These are phyloP conservation scores for Nymphicus hollandicus DNA, from an alignment of 2,113 vertebrate genomes.

Conservation along the genomic window DNA sequence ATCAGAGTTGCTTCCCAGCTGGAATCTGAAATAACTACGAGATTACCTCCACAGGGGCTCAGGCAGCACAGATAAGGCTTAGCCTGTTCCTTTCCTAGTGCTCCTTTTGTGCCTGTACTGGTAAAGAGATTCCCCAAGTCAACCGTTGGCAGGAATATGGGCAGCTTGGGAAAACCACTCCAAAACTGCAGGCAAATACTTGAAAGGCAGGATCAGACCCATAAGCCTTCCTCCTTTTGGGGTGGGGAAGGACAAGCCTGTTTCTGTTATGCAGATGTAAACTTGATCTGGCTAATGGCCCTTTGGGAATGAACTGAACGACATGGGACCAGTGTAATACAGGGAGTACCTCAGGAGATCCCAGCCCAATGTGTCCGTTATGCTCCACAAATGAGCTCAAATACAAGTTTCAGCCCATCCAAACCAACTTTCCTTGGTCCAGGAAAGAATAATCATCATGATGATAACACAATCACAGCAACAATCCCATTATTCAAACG, in stretches of 20 bases:
- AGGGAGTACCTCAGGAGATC: not conserved
- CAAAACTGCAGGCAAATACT: not conserved
- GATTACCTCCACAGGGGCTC: not conserved
- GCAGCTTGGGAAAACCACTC: not conserved
- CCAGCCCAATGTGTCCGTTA: not conserved
- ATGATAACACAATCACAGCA: not conserved
- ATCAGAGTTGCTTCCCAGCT: conserved; percentile 30
- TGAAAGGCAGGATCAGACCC: not conserved
- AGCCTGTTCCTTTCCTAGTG: not conserved
- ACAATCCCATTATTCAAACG: not conserved
- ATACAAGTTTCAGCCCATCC: not conserved
- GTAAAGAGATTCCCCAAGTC: not conserved
- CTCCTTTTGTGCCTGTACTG: not conserved
- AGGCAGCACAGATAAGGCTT: not conserved
- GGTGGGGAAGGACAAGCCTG: not conserved
- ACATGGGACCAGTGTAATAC: not conserved
- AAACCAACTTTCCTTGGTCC: not conserved
- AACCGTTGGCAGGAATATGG: not conserved
- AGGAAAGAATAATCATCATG: not conserved
- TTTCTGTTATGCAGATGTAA: not conserved
- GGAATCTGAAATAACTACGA: conserved; percentile 31
- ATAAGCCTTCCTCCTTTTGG: not conserved
- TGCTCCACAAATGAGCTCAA: not conserved
- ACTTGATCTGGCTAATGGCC: not conserved
- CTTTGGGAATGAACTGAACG: not conserved